Evolutionary conservation across 2,888 invertebrate species (phyloP).

Genomic region (Trachelus stipa): DNA sequence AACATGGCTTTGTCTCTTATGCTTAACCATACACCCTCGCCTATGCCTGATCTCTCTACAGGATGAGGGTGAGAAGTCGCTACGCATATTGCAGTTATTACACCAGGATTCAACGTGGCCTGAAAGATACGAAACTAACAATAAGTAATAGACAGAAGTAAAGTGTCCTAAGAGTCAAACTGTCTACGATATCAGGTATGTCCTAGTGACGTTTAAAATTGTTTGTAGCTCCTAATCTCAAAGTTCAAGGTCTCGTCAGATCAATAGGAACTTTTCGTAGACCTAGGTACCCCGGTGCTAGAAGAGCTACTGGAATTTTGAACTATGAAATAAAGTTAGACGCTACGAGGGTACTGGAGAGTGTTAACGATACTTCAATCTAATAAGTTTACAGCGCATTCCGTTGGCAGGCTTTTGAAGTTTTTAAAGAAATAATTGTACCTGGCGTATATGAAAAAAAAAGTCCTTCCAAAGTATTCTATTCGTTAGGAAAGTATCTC

Average conservation of each 20-base stretch:
- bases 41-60: neutral
- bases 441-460: neutral
- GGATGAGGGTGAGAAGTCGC: neutral
- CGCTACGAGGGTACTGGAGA: neutral
- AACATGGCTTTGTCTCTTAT: conserved; percentile 60
- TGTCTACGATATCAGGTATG: too few species aligned
- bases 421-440: too few species aligned
- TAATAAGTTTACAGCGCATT: neutral
- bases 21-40: neutral
- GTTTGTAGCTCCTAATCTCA: too few species aligned
- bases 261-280: neutral
- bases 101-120: neutral
- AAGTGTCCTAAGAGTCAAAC: too few species aligned
- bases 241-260: neutral
- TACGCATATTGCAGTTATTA: neutral
- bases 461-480: neutral
- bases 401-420: neutral
- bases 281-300: too few species aligned
- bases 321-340: neutral
- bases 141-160: neutral
- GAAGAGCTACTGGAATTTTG: neutral
- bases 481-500: neutral
- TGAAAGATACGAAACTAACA: neutral
- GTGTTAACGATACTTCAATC: neutral
- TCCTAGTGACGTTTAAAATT: too few species aligned